These are phyloP conservation scores for Cyrtorhinus lividipennis DNA, from an alignment of 1,140 invertebrate genomes.

Conservation along the genomic window DNA sequence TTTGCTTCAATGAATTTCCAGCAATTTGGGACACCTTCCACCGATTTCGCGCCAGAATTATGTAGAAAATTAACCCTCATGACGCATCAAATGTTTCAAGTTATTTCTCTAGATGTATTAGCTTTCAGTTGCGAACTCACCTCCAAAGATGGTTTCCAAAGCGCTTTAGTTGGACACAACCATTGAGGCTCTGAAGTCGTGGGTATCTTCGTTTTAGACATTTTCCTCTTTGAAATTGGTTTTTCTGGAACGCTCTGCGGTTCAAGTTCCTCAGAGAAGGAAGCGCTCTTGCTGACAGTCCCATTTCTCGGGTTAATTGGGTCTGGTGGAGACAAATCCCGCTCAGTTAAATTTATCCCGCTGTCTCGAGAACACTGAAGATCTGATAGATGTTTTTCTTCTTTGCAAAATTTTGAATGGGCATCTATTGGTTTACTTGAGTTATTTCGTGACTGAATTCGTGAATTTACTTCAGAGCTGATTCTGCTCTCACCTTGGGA, in stretches of 20 bases:
- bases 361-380: constrained; percentile 59
- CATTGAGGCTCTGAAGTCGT: constrained; percentile 34
- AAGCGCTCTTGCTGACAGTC: too few relatives aligned
- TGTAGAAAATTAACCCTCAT: too few relatives aligned
- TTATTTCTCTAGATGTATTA: too few relatives aligned
- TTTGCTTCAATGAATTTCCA: too few relatives aligned
- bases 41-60: too few relatives aligned
- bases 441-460: not conserved
- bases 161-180: constrained; percentile 60
- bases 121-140: too few relatives aligned
- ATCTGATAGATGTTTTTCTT: constrained; percentile 27
- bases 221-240: constrained; percentile 21
- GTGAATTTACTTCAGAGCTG: not conserved
- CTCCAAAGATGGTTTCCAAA: constrained; percentile 67
- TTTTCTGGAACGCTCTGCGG: too few relatives aligned
- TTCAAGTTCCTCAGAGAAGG: too few relatives aligned
- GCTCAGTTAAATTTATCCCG: constrained; percentile 56
- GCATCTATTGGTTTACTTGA: not conserved
- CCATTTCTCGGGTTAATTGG: not conserved
- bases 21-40: too few relatives aligned
- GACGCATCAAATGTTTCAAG: too few relatives aligned
- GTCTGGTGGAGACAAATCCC: constrained; percentile 30
- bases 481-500: not conserved
- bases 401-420: not conserved
- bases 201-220: constrained; percentile 20